Percentiles rank a stretch among this genome's conserved stretches.
Evolutionary conservation across 2,888 invertebrate species (phyloP).

Genomic region (Cephus pulcher): DNA sequence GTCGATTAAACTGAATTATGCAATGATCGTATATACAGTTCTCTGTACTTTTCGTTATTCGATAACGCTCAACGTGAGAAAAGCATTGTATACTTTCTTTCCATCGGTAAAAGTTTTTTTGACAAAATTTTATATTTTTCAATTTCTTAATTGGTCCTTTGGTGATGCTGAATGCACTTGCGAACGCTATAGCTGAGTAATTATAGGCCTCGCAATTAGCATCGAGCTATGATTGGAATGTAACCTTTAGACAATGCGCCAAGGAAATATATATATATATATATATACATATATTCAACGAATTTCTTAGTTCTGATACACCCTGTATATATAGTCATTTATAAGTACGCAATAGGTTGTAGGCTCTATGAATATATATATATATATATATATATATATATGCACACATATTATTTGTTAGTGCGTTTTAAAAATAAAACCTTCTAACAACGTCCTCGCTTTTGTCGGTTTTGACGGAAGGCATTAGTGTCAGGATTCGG

Average conservation of each 20-base stretch:
- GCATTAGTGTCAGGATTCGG: not conserved
- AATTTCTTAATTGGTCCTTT: not conserved
- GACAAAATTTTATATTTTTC: not conserved
- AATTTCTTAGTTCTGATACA: not conserved
- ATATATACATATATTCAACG: not conserved
- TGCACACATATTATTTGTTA: not conserved
- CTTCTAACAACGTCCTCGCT: not conserved
- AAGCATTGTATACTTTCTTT: not conserved
- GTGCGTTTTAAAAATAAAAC: not conserved
- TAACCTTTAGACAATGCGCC: conserved; percentile 35
- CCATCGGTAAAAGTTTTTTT: not conserved
- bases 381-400: not conserved
- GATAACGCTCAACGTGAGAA: not conserved
- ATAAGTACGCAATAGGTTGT: not conserved
- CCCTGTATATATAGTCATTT: not conserved
- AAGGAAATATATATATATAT: conserved; percentile 19
- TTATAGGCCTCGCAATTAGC: conserved; percentile 13
- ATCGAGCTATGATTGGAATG: conserved; percentile 29
- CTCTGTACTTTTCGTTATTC: not conserved
- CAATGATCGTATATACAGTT: conserved; percentile 18
- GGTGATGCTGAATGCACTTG: not conserved
- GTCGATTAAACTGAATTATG: conserved; percentile 47
- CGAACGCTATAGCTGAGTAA: not conserved
- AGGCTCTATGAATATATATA: not conserved
- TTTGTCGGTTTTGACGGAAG: not conserved